Evolutionary conservation across 2,888 invertebrate genomes (phyloP).

Genomic region (Stomorhina lunata): DNA sequence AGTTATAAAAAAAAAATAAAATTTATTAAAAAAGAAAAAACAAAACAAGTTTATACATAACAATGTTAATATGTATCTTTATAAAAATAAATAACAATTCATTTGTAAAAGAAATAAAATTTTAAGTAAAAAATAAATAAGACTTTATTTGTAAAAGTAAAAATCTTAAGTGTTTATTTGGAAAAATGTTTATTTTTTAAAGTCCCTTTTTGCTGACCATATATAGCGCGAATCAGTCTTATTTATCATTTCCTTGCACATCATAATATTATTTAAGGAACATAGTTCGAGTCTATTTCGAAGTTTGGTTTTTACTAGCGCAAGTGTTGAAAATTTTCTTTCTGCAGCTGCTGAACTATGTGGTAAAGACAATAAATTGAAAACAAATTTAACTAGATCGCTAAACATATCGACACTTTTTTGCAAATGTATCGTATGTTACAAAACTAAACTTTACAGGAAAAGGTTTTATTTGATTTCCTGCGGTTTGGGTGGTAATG

Average conservation of each 20-base stretch:
- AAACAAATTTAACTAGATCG: constrained; percentile 27
- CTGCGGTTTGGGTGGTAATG: no score
- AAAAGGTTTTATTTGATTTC: no score
- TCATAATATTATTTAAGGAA: constrained; percentile 19
- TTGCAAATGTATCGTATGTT: no score
- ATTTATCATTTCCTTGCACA: constrained; percentile 18
- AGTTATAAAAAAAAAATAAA: no score
- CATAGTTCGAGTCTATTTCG: constrained; percentile 25
- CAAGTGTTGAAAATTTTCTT: constrained; percentile 40
- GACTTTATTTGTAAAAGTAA: background rate
- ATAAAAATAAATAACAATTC: no score
- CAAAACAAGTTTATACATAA: no score
- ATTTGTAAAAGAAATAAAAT: background rate
- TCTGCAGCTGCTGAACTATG: constrained; percentile 48
- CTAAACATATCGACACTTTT: no score
- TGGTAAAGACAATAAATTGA: constrained; percentile 35
- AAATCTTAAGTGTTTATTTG: no score
- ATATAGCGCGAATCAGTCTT: background rate
- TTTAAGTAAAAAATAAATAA: background rate
- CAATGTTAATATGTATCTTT: no score
- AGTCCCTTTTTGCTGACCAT: constrained; percentile 8
- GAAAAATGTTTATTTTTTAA: background rate
- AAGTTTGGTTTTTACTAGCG: constrained; percentile 38
- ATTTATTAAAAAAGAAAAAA: no score
- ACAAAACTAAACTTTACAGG: no score